Evolutionary conservation across 2,888 invertebrate species (phyloP), one percentile per base, ranked within the genome.

Genomic region (Salpingus planirostris): DNA sequence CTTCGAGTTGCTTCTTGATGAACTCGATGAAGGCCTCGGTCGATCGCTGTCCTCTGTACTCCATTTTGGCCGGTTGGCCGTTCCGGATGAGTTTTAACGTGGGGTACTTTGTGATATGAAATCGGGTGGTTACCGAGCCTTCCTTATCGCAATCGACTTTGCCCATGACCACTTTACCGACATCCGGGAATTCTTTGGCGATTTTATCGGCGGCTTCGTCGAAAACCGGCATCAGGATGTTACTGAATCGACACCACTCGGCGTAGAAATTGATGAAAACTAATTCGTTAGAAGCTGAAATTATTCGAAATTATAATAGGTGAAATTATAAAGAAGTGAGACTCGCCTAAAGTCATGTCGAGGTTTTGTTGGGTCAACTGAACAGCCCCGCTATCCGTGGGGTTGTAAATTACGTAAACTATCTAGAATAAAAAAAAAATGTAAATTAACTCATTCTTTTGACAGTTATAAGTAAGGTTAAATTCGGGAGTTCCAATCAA

Each of bases 231-330:
- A 88, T 86, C 59, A 99, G 70, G 69, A 93, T 78, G 64, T 91
- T 96, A 70, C 97, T 97, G 71, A 97, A 98, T 56, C 90, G 81
- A 69, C 98, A 98, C 98, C 98, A 98, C 61, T 98, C 96, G 15
- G 98, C 98, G 69, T 97, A 98, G 68, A 98, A 98, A 70, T 99
- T 98, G 41, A 98, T 80, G 67, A 98, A 88, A 40, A 97, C 95
- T 65, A 98, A 70, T 71, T 98, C 96, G 74, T 93, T 90, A 38
- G 85, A 81, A 40, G 87, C 95, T 93, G 74, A 43, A 82, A 80
- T 49, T 49, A n/a, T n/a, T n/a, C n/a, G n/a, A 51, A 50, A 40
- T 27, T 36, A 36, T 12, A 28, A 33, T 29, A 11, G 34, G 36
- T 24, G 25, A 29, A 33, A 12, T 29, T 11, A 33, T 23, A 13